Evolutionary conservation across 2,797 vertebrate species (phyloP), one percentile per base, ranked within the genome.

Genomic region (Zenarchopterus dispar): DNA sequence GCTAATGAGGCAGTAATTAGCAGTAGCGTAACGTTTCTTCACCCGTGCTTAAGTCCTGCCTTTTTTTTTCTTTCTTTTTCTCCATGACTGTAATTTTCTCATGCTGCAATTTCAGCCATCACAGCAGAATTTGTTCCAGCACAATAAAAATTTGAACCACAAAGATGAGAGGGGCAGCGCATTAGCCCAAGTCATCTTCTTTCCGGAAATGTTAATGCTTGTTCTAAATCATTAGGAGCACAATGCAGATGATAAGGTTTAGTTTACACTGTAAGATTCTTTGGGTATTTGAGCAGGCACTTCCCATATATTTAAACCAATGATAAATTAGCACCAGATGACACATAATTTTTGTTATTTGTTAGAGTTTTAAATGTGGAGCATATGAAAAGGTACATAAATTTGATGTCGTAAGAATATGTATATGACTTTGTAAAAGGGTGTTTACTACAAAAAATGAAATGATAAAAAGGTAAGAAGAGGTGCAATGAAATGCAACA

Each of bases 1-100:
- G 84, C 88, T 92, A 92, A 91, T 90, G 88, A 91, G 90, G 82
- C 89, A 86, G 88, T 92, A 90, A 93, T 93, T 93, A 93, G 88
- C 85, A 75, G 77, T 78, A 81, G 86, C 69, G 70, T 79, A 90
- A 87, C 78, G 82, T 86, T 88, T 88, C 87, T 85, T 91, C 90
- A 88, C 87, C 88, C 89, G 71, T 87, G 88, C 87, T 88, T 86
- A 84, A 90, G 86, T 86, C 88, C 81, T 75, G 51, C 46, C 82
- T 84, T 84, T 77, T 83, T 84, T 73, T 42, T 51, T 70, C 36
- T 39, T 39, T 39, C 36, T 15, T 4, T 24, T 6, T n/a, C 51
- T 47, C 39, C 59, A 3, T 49, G 77, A 71, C 83, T 77, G 80
- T 90, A 78, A 88, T 92, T 91, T 89, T 81, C 85, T 89, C 81